A percentile compares a stretch with the other conserved stretches of the same genome.
These are phyloP conservation scores for Brachymystax lenok DNA, from an alignment of 2,797 vertebrate genomes.

Conservation along the genomic window DNA sequence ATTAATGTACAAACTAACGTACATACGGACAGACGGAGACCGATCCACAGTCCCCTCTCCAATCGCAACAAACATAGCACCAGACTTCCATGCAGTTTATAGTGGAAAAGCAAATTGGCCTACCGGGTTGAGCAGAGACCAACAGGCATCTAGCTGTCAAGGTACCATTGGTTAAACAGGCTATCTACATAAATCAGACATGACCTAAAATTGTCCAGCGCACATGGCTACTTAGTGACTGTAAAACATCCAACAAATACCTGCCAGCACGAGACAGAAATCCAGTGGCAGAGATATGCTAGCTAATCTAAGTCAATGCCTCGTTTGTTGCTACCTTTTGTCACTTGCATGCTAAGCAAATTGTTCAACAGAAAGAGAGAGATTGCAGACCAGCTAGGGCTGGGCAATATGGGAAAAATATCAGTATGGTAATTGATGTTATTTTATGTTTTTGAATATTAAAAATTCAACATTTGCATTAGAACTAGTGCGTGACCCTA, in stretches of 20 bases:
- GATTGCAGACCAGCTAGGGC: background rate
- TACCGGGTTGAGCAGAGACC: conserved; percentile 38
- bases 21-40: too few species aligned
- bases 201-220: conserved; percentile 68
- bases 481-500: too few species aligned
- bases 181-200: conserved; percentile 64
- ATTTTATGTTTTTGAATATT: too few species aligned
- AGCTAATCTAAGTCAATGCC: conserved; percentile 5
- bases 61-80: background rate
- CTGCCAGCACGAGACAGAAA: conserved; percentile 21
- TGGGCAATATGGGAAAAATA: too few species aligned
- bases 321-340: conserved; percentile 4
- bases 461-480: too few species aligned
- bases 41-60: too few species aligned
- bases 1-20: too few species aligned
- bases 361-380: background rate
- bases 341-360: conserved; percentile 20
- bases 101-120: conserved; percentile 27
- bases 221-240: conserved; percentile 41
- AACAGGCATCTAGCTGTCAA: conserved; percentile 42
- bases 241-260: conserved; percentile 37
- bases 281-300: conserved; percentile 17
- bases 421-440: too few species aligned
- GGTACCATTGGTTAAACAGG: conserved; percentile 46
- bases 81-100: conserved; percentile 29